A percentile compares a stretch with the other conserved stretches of the same genome.
Evolutionary conservation across 2,888 invertebrate genomes (phyloP).

Genomic region (Ectemnius cavifrons): DNA sequence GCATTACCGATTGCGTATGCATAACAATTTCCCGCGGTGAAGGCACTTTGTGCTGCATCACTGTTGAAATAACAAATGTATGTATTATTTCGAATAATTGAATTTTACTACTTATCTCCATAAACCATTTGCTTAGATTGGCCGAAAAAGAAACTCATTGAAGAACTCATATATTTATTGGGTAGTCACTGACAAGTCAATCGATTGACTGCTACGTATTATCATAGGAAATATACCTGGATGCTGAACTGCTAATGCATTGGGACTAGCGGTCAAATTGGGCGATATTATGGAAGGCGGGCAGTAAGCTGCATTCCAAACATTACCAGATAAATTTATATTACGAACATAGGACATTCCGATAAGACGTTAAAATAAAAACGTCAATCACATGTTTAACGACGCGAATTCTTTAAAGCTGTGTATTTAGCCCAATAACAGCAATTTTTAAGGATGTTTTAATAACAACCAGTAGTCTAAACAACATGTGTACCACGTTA

Average conservation of each 20-base stretch:
- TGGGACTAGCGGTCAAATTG: slow-evolving; percentile 84
- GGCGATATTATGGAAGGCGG: slow-evolving; percentile 81
- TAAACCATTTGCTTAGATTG: neutral
- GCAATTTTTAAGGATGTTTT: too few relatives aligned
- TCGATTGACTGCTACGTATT: too few relatives aligned
- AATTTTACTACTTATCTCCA: neutral
- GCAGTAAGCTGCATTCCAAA: slow-evolving; percentile 85
- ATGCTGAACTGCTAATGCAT: slow-evolving; percentile 83
- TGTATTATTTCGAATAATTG: neutral
- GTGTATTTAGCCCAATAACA: too few relatives aligned
- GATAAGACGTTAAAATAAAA: neutral
- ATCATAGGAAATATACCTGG: slow-evolving; percentile 79
- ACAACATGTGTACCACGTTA: too few relatives aligned
- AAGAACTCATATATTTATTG: slow-evolving; percentile 5
- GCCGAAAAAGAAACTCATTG: neutral
- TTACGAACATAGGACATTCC: slow-evolving; percentile 10
- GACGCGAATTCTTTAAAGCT: too few relatives aligned
- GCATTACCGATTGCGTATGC: slow-evolving; percentile 92
- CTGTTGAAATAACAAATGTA: slow-evolving; percentile 74
- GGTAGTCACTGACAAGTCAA: too few relatives aligned
- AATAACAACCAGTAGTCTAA: too few relatives aligned
- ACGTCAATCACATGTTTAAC: too few relatives aligned
- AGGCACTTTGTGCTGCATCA: slow-evolving; percentile 86
- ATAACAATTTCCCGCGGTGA: slow-evolving; percentile 91
- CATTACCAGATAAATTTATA: slow-evolving; percentile 30